phyloP scores from a whole-genome alignment of 2,113 vertebrate genomes.

The Hymenochirus boettgeri region DNA sequence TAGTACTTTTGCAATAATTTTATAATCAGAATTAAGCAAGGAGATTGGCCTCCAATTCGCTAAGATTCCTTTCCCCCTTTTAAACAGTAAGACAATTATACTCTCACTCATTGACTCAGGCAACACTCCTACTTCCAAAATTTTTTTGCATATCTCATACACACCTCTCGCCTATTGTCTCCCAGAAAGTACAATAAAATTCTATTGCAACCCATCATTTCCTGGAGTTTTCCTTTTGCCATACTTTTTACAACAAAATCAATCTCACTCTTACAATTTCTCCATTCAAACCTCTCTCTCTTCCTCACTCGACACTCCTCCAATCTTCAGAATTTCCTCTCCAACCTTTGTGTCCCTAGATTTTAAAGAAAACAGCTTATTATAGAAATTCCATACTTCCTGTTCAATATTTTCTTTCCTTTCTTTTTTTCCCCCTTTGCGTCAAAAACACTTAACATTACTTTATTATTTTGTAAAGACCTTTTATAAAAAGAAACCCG shows the following conservation, averaged over 20 bases:
- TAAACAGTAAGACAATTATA: not conserved
- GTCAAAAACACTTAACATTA: not conserved
- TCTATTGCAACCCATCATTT: not conserved
- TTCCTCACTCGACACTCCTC: rapidly evolving
- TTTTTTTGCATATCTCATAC: not conserved
- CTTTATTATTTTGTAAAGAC: not conserved
- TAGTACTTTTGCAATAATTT: not conserved
- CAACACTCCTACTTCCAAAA: not conserved
- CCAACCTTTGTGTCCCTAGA: not conserved
- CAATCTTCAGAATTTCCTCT: no score
- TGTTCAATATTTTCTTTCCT: not conserved
- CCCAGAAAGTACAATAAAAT: not conserved
- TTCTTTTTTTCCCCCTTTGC: not conserved
- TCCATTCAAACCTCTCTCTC: not conserved
- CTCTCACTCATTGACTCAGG: not conserved
- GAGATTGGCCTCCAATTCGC: slow-evolving; percentile 8
- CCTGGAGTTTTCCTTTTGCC: not conserved
- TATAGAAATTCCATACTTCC: not conserved
- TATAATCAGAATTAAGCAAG: not conserved
- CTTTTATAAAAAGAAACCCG: slow-evolving; percentile 6
- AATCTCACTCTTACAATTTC: not conserved
- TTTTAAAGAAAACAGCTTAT: not conserved
- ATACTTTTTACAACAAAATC: not conserved
- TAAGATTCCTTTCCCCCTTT: not conserved
- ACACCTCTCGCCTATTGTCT: not conserved